Conservation (phyloP, 2,113 vertebrate species). For the Potamarius usumacintae region DNA sequence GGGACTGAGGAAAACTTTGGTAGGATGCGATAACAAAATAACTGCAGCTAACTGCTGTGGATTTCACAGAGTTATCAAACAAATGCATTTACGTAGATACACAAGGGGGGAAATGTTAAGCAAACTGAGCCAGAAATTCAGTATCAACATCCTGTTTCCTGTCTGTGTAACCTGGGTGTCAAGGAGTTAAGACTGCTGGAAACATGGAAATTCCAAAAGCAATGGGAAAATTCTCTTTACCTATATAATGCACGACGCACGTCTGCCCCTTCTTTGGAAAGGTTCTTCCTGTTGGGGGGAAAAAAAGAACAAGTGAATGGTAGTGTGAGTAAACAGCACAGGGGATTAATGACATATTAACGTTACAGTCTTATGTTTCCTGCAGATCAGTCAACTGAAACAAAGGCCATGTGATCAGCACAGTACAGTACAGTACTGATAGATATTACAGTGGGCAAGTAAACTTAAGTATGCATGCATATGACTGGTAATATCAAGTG, state of each 20-base stretch:
- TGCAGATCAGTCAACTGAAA: not conserved
- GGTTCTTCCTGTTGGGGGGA: conserved; percentile 82
- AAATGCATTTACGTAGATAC: conserved; percentile 6
- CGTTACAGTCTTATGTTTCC: not conserved
- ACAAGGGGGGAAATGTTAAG: not conserved
- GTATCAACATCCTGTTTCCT: conserved; percentile 69
- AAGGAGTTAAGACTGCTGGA: conserved; percentile 56
- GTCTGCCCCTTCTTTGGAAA: conserved; percentile 99
- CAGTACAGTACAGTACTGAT: not conserved
- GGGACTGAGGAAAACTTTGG: conserved; percentile 9
- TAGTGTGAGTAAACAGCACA: conserved; percentile 41
- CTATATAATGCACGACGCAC: conserved; percentile 62
- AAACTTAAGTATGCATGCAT: not conserved
- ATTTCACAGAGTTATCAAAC: conserved; percentile 5
- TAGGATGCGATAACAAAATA: not conserved
- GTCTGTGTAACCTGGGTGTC: conserved; percentile 71
- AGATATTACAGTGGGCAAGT: not conserved
- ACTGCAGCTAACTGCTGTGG: not conserved
- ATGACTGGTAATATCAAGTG: conserved; percentile 9
- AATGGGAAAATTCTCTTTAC: conserved; percentile 9
- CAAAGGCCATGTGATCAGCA: not conserved
- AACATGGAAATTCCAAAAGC: conserved; percentile 50
- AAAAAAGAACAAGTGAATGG: conserved; percentile 34
- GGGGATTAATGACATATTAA: conserved; percentile 26
- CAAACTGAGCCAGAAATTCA: conserved; percentile 52